Base-by-base conservation (phyloP, 92 coral and sea anemone species). In the Parazoanthus darwini region DNA sequence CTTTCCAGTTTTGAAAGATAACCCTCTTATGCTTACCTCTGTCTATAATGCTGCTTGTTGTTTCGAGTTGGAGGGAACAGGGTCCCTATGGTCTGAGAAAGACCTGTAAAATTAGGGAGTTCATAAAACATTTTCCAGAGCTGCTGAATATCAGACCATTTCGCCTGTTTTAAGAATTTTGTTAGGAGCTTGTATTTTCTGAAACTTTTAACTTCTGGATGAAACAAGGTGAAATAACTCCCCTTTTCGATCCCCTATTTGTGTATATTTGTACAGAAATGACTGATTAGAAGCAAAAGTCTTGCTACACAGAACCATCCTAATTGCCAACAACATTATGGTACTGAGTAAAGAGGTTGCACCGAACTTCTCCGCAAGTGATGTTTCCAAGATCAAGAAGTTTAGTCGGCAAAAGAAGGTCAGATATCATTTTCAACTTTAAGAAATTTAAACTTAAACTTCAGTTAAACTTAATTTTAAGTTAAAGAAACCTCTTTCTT, bases 301-400 rank as follows among this genome's bases (percentile, higher is more conserved):
- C 39, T 18, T n/a, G 2, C 25, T 36, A 56, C 18, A 29, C 67
- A 97, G 99, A 87, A 97, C 99, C 50, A 94, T 97, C 18, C 84
- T 97, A 66, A 95, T 97, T 84, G 94, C 98, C 35, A 97, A 97
- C 76, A 96, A 95, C 75, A 90, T 95, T 23, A 98, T 95, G 85
- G 99, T 97, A 20, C 89, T 94, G 94, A 97, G 97, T 72, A 97
- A 97, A 88, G 99, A 97, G 73, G 96, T 95, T n/a, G 96, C 99
- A n/a, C 99, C 99, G 8, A 94, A 90, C 80, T 94, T 95, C 90
- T 92, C 98, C 26, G 99, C 99, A 0, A 76, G 92, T n/a, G 99
- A 96, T 81, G 95, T 96, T 15, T 90, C 98, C 10, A 96, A 96
- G 88, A 94, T 96, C 86, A 96, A 96, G 94, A 96, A 95, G 63